Evolutionary conservation across 2,888 invertebrate genomes (phyloP), one percentile per base, ranked within the genome.

Genomic region (Imbricaverruca yamaguchii): DNA sequence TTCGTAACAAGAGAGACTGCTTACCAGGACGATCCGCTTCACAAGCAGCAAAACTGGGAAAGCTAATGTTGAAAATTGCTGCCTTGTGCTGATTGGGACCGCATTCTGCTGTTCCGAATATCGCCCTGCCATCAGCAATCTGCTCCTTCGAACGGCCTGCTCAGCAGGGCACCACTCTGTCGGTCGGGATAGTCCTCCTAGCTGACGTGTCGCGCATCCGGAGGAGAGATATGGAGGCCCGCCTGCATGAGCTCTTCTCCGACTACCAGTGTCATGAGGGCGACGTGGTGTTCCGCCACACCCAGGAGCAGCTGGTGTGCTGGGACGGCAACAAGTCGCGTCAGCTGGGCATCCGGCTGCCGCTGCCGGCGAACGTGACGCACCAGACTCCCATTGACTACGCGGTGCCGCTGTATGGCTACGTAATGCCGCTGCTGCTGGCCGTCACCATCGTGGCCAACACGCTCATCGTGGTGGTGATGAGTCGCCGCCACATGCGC

Each of bases 401-500:
- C 87, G 92, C 92, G 0, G 89, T 91, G 82, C 92, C 93, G 59
- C 90, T 94, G 87, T 92, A 92, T 87, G 93, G 93, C 84, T 92
- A 93, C 88, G 90, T 93, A 84, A 92, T 95, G 86, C 96, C 97
- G 1, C 91, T 95, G 85, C 91, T 97, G 67, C 90, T 96, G 21
- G 90, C 95, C 55, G 90, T 96, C 57, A 97, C 96, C 0, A 92
- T 94, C n/a, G 91, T 96, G 7, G 94, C 95, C 79, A 97, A 97
- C 88, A 93, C 95, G 0, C 89, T 97, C 15, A 95, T 97, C 84
- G 95, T 96, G 21, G 91, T 96, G 63, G 96, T 97, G 0, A 89
- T 97, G 61, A 93, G 94, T 82, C 93, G 95, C 84, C 90, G 93
- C 63, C 95, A 96, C 87, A 97, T 97, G 97, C 88, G 93, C 57